phyloP scores from a whole-genome alignment of 1,140 invertebrate species.

The Zaprionus kolodkinae region DNA sequence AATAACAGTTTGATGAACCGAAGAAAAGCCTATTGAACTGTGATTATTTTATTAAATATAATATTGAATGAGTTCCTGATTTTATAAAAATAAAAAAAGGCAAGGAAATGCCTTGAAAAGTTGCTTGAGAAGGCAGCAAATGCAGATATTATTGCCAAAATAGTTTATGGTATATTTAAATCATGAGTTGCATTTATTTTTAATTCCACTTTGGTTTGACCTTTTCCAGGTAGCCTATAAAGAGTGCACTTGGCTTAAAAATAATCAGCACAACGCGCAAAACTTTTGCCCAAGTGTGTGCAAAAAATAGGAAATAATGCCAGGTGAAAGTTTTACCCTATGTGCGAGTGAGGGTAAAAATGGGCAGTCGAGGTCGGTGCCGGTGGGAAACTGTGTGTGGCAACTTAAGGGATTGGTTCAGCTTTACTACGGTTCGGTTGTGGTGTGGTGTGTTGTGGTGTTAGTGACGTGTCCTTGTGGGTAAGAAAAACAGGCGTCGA shows the following conservation, averaged over 20 bases:
- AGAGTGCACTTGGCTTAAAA: constrained; percentile 33
- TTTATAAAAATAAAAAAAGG: background rate
- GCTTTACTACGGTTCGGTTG: background rate
- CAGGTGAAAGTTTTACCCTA: constrained; percentile 48
- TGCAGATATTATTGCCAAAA: background rate
- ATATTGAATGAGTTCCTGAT: background rate
- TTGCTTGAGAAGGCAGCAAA: no score
- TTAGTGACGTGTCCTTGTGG: constrained; percentile 68
- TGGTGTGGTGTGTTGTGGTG: background rate
- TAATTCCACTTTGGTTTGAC: constrained; percentile 15
- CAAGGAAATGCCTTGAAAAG: no score
- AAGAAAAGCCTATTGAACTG: background rate
- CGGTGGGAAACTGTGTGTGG: constrained; percentile 9
- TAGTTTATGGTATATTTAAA: background rate
- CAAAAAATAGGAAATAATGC: constrained; percentile 65
- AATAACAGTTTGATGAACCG: constrained; percentile 1
- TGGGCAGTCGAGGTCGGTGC: no score
- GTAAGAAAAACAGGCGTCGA: constrained; percentile 50
- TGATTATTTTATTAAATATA: background rate
- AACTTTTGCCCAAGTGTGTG: constrained; percentile 39
- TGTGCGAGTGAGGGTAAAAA: constrained; percentile 32
- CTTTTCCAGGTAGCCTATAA: constrained; percentile 9
- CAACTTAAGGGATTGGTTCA: constrained; percentile 24
- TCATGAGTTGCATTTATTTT: background rate
- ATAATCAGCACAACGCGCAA: constrained; percentile 36